phyloP scores from a whole-genome alignment of 2,888 invertebrate genomes.

The Lasioglossum leucozonium region DNA sequence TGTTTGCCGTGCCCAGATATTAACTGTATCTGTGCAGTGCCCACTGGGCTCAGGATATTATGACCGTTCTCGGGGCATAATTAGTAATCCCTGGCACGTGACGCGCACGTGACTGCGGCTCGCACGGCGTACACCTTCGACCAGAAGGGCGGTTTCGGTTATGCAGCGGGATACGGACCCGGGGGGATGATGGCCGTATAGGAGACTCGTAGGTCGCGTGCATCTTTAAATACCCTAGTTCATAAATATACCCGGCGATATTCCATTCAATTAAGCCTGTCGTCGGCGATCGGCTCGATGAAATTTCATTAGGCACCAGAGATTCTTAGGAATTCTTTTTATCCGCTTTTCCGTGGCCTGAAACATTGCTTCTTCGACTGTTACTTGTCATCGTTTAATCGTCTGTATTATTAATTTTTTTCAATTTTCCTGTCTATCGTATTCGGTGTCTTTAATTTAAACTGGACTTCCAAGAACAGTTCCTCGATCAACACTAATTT shows the following conservation, averaged over 20 bases:
- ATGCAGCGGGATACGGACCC: background rate
- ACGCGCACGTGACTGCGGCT: conserved; percentile 77
- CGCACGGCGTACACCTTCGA: conserved; percentile 68
- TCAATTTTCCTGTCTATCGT: background rate
- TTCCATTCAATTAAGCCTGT: conserved; percentile 63
- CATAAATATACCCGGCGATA: conserved; percentile 64
- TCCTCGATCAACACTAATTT: no score
- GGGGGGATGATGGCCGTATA: conserved; percentile 35
- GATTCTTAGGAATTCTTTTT: conserved; percentile 7
- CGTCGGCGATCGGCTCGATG: conserved; percentile 16
- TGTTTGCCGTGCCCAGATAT: conserved; percentile 81
- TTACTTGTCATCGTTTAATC: no score
- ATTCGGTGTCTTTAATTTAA: no score
- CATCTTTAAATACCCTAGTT: conserved; percentile 65
- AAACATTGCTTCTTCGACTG: background rate
- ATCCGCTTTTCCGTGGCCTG: background rate
- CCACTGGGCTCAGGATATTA: conserved; percentile 78
- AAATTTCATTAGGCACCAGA: background rate
- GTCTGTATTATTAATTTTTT: background rate
- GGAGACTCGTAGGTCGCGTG: conserved; percentile 54
- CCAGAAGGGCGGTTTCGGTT: conserved; percentile 56
- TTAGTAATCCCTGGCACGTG: conserved; percentile 83
- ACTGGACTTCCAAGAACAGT: no score
- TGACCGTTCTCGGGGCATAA: conserved; percentile 81
- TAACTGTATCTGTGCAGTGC: conserved; percentile 80